Evolutionary conservation across 2,113 vertebrate genomes (phyloP).

Genomic region (Callaeas wilsoni): DNA sequence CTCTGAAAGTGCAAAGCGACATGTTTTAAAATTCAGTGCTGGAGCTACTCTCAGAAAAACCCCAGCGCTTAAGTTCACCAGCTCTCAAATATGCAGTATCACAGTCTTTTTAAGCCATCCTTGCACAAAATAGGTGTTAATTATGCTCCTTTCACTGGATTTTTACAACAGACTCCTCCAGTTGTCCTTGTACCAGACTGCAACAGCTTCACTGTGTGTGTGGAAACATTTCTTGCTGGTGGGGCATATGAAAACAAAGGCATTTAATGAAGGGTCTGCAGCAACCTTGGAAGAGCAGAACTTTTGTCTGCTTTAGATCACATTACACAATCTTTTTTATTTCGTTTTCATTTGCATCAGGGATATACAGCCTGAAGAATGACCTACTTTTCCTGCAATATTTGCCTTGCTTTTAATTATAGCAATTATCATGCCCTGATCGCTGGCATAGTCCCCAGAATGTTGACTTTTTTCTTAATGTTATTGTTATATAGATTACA

Average conservation of each 20-base stretch:
- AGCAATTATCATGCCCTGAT: conserved; percentile 67
- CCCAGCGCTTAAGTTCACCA: accelerated
- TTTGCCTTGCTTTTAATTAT: conserved; percentile 74
- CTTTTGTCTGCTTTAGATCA: conserved; percentile 5
- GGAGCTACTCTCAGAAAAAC: not conserved
- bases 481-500: conserved; percentile 68
- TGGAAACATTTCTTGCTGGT: not conserved
- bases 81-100: not conserved
- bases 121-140: not conserved
- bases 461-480: conserved; percentile 41
- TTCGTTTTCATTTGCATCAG: conserved; percentile 32
- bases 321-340: not conserved
- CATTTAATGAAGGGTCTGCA: not conserved
- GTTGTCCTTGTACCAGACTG: not conserved
- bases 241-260: not conserved
- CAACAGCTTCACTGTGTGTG: not conserved
- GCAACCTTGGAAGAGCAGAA: not conserved
- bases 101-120: not conserved
- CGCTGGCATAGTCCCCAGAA: conserved; percentile 51
- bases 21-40: not conserved
- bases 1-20: not conserved
- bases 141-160: not conserved
- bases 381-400: conserved; percentile 68
- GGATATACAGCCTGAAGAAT: conserved; percentile 37
- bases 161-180: not conserved